A percentile compares a stretch with the other conserved stretches of the same genome.
These are phyloP conservation scores for Misgurnus anguillicaudatus DNA, from an alignment of 2,113 vertebrate species.

Conservation along the genomic window DNA sequence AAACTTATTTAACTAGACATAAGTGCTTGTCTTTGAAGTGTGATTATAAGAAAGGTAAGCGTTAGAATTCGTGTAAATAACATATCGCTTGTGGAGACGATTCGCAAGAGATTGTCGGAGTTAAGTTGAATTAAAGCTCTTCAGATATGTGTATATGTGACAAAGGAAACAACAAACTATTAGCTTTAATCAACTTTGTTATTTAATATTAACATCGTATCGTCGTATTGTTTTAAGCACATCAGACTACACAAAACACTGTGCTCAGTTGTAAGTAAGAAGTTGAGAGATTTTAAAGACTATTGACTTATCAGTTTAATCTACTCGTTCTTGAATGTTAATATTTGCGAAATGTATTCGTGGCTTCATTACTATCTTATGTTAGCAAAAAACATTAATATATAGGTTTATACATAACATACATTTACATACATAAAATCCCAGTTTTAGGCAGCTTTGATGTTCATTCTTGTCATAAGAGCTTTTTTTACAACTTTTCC, in stretches of 20 bases:
- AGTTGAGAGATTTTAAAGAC: too few species aligned
- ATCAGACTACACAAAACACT: not conserved
- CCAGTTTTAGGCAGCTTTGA: too few species aligned
- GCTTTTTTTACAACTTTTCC: not conserved
- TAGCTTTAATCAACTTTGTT: not conserved
- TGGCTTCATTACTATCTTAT: too few species aligned
- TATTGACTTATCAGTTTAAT: too few species aligned
- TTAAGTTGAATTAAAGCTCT: not conserved
- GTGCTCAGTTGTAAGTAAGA: not conserved
- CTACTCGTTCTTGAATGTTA: too few species aligned
- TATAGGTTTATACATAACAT: too few species aligned
- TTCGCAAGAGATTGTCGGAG: not conserved
- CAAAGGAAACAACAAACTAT: slow-evolving; percentile 10
- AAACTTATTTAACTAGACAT: not conserved
- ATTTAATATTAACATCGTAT: not conserved
- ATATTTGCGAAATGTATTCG: too few species aligned
- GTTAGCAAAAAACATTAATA: too few species aligned
- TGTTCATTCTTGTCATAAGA: not conserved
- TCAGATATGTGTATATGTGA: not conserved
- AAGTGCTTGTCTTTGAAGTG: not conserved
- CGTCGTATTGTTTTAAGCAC: not conserved
- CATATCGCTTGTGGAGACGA: too few species aligned
- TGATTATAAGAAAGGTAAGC: not conserved
- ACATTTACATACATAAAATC: too few species aligned
- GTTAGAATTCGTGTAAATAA: too few species aligned